phyloP scores from a whole-genome alignment of 2,888 invertebrate genomes.

The Apamea sordens region DNA sequence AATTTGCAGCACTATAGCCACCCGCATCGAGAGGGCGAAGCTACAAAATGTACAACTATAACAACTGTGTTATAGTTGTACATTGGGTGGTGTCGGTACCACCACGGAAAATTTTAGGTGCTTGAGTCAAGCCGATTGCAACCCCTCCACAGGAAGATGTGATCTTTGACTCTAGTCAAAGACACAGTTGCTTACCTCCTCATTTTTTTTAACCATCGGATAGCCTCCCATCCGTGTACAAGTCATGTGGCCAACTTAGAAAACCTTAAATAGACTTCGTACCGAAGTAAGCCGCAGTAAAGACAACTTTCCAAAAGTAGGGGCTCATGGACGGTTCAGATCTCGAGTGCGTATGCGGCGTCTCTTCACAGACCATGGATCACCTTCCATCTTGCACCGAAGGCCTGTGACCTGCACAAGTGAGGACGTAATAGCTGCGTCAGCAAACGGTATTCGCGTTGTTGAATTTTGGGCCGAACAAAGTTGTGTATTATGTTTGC shows the following conservation, averaged over 20 bases:
- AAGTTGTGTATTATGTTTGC: no score
- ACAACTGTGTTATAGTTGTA: no score
- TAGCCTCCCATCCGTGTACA: not conserved
- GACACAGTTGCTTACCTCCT: not conserved
- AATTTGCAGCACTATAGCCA: not conserved
- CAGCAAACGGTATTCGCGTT: no score
- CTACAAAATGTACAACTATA: not conserved
- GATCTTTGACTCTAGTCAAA: not conserved
- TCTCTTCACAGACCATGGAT: no score
- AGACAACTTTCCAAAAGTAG: not conserved
- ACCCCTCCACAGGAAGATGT: not conserved
- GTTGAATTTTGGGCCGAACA: no score
- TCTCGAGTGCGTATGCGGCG: no score
- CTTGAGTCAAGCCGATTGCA: not conserved
- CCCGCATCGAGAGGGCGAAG: not conserved
- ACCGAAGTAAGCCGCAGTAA: not conserved
- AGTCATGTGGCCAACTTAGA: not conserved
- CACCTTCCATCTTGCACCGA: no score
- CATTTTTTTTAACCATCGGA: not conserved
- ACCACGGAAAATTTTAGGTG: not conserved
- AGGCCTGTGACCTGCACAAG: no score
- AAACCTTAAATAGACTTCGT: not conserved
- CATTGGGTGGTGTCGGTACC: no score
- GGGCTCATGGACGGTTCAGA: not conserved
- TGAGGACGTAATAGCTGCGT: no score